phyloP scores from a whole-genome alignment of 2,113 vertebrate species.

The Xerus inauris region DNA sequence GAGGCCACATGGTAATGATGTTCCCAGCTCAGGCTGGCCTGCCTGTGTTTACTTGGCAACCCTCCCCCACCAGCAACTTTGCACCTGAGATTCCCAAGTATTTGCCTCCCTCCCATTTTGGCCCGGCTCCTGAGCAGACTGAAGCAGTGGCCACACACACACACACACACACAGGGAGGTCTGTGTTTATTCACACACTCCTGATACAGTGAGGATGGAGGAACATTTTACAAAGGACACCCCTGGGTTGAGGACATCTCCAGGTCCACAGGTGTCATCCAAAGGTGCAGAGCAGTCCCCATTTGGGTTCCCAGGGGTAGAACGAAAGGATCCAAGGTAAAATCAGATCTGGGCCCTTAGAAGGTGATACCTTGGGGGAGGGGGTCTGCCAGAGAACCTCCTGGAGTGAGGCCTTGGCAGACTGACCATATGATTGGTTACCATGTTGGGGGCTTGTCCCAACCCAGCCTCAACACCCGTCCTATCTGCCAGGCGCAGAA shows the following conservation, averaged over 20 bases:
- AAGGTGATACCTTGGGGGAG: slow-evolving; percentile 49
- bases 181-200: slow-evolving; percentile 84
- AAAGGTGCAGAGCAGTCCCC: slow-evolving; percentile 57
- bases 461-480: slow-evolving; percentile 68
- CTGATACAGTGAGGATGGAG: slow-evolving; percentile 79
- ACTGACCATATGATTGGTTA: slow-evolving; percentile 67
- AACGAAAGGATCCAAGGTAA: slow-evolving; percentile 60
- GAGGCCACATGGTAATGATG: background rate
- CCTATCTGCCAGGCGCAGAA: slow-evolving; percentile 82
- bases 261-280: slow-evolving; percentile 76
- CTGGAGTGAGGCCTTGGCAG: slow-evolving; percentile 57
- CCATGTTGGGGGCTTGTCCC: slow-evolving; percentile 67
- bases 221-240: slow-evolving; percentile 77
- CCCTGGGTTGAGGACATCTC: slow-evolving; percentile 72
- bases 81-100: slow-evolving; percentile 18
- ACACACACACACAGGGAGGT: slow-evolving; percentile 67
- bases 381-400: slow-evolving; percentile 60
- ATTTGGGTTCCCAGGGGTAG: slow-evolving; percentile 53
- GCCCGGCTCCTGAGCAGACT: slow-evolving; percentile 41
- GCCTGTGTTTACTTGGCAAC: background rate
- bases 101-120: background rate
- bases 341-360: slow-evolving; percentile 69
- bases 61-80: background rate
- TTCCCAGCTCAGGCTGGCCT: background rate
- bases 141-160: slow-evolving; percentile 48